These are phyloP conservation scores for Entomobrya proxima DNA, from an alignment of 2,888 invertebrate species.

Conservation along the genomic window DNA sequence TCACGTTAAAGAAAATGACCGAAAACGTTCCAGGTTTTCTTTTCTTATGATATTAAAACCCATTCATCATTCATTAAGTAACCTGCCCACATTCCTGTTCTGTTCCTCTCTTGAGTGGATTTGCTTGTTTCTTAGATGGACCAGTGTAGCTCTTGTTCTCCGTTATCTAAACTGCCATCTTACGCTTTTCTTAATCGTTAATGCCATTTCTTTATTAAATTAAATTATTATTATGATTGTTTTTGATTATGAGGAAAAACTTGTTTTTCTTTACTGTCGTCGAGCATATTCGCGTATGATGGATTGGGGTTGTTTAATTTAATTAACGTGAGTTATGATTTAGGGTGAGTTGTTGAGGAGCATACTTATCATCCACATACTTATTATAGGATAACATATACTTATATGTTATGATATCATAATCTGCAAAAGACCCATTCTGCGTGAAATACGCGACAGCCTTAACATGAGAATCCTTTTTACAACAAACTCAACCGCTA, in stretches of 20 bases:
- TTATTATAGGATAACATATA: no score
- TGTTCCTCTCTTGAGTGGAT: slow-evolving; percentile 22
- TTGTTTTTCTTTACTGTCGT: neutral
- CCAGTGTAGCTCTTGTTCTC: neutral
- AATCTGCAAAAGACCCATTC: no score
- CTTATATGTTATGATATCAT: no score
- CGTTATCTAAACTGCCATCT: slow-evolving; percentile 60
- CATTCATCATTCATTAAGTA: slow-evolving; percentile 62
- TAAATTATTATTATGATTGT: slow-evolving; percentile 43
- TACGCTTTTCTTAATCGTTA: neutral
- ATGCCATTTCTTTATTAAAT: slow-evolving; percentile 14
- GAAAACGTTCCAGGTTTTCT: neutral
- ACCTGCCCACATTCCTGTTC: neutral
- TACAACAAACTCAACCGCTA: no score
- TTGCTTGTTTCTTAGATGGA: slow-evolving; percentile 1
- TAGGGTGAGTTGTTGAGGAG: no score
- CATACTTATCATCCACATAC: no score
- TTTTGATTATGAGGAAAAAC: neutral
- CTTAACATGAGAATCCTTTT: no score
- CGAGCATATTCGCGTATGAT: no score
- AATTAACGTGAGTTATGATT: slow-evolving; percentile 23
- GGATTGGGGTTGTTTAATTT: no score
- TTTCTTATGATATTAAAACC: slow-evolving; percentile 35
- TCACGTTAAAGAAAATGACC: neutral
- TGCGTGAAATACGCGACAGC: no score